These are phyloP conservation scores for Diglossa brunneiventris DNA, from an alignment of 2,113 vertebrate species.

Conservation along the genomic window DNA sequence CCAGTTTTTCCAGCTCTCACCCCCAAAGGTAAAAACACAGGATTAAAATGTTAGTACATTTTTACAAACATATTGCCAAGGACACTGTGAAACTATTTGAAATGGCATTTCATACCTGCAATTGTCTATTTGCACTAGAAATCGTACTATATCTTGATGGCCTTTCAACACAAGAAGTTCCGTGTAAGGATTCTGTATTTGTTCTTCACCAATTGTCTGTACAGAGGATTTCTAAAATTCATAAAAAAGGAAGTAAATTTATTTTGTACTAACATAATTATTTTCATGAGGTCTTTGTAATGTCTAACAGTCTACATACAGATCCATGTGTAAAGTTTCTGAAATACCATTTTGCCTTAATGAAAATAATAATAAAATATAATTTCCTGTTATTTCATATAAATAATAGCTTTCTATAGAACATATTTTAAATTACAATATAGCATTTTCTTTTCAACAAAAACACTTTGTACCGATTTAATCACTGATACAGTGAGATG, in stretches of 20 bases:
- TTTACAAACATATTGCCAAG: not conserved
- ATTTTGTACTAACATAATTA: not conserved
- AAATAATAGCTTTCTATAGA: not conserved
- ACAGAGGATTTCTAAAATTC: slow-evolving; percentile 83
- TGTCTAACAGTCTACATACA: not conserved
- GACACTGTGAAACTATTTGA: not conserved
- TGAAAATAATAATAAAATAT: not conserved
- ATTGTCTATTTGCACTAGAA: slow-evolving; percentile 93
- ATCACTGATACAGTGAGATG: not conserved
- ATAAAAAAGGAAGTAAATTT: not conserved
- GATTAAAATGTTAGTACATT: not conserved
- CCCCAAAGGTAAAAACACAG: not conserved
- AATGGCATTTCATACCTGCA: slow-evolving; percentile 81
- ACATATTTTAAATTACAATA: not conserved
- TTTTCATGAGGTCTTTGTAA: not conserved
- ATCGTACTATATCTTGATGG: slow-evolving; percentile 95
- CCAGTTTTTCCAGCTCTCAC: not conserved
- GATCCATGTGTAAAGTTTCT: not conserved
- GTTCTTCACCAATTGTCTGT: slow-evolving; percentile 92
- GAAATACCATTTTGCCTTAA: not conserved
- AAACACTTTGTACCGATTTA: not conserved
- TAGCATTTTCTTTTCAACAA: not conserved
- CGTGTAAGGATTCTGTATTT: slow-evolving; percentile 92
- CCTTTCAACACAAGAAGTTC: slow-evolving; percentile 93
- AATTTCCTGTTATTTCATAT: not conserved